A percentile compares a stretch with the other conserved stretches of the same genome.
phyloP scores from a whole-genome alignment of 2,113 vertebrate species.

The Aphelocoma coerulescens region DNA sequence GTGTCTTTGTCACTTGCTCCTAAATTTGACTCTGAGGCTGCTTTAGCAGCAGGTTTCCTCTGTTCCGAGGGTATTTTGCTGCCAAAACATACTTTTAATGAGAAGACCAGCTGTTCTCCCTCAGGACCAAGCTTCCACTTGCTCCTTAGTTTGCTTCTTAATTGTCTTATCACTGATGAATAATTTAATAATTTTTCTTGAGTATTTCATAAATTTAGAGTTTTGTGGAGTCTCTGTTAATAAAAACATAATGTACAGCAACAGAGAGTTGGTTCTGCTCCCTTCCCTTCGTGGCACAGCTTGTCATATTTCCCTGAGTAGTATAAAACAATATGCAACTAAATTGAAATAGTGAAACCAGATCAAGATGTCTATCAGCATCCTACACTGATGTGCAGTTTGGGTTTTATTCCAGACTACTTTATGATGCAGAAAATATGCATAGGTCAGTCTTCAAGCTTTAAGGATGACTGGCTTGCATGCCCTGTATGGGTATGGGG shows the following conservation, averaged over 20 bases:
- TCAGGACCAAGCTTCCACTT: conserved; percentile 43
- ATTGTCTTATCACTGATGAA: conserved; percentile 70
- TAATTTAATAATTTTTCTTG: conserved; percentile 58
- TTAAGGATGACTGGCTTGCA: not conserved
- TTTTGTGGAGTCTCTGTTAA: conserved; percentile 26
- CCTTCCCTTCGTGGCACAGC: not conserved
- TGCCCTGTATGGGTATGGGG: not conserved
- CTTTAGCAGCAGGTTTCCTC: conserved; percentile 24
- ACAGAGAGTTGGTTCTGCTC: not conserved
- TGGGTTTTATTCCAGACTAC: conserved; percentile 22
- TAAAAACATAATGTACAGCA: not conserved
- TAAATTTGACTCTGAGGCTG: conserved; percentile 13
- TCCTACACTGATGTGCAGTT: conserved; percentile 44
- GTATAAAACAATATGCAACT: conserved; percentile 43
- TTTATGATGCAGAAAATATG: not conserved
- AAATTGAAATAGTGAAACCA: conserved; percentile 29
- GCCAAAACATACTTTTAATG: conserved; percentile 47
- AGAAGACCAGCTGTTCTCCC: conserved; percentile 64
- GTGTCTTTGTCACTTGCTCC: not conserved
- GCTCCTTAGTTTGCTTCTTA: conserved; percentile 64
- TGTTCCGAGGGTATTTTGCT: conserved; percentile 9
- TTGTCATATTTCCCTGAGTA: conserved; percentile 11
- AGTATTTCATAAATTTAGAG: conserved; percentile 38
- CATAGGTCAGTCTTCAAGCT: not conserved
- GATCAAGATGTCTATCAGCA: conserved; percentile 20